Conservation (phyloP, 2,797 vertebrate genomes). For the Decapterus maruadsi region DNA sequence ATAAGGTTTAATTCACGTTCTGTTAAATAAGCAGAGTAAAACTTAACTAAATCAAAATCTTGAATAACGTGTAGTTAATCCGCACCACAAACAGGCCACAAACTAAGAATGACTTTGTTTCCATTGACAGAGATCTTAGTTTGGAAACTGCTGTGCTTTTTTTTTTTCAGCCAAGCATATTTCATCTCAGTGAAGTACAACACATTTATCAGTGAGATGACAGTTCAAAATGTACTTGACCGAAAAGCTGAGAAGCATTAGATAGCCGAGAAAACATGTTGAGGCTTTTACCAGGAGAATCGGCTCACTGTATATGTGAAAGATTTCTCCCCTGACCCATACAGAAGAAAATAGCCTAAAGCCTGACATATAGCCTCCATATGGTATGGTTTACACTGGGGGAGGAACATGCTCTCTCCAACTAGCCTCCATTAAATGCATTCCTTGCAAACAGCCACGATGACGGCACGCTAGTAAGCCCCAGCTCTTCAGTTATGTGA, state of each 20-base stretch:
- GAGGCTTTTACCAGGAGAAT: slow-evolving; percentile 6
- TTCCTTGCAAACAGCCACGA: slow-evolving; percentile 73
- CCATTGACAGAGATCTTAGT: not conserved
- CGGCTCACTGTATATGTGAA: not conserved
- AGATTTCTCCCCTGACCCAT: slow-evolving; percentile 10
- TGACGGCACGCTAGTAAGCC: slow-evolving; percentile 52
- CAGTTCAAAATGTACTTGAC: not conserved
- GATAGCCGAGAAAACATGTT: slow-evolving; percentile 8
- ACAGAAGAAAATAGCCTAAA: slow-evolving; percentile 19
- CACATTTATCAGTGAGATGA: slow-evolving; percentile 1
- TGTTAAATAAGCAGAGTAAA: not conserved
- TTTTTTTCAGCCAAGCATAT: not conserved
- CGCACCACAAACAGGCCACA: not conserved
- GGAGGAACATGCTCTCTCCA: slow-evolving; percentile 47
- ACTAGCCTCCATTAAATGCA: slow-evolving; percentile 73
- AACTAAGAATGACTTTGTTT: not conserved
- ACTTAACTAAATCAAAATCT: not conserved
- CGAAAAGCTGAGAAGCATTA: slow-evolving; percentile 7
- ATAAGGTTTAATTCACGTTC: not conserved
- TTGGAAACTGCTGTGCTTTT: not conserved
- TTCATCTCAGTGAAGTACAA: not conserved
- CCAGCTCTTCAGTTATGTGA: slow-evolving; percentile 56
- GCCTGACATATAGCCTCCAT: slow-evolving; percentile 59
- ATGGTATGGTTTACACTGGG: slow-evolving; percentile 61
- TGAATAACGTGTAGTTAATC: not conserved